Percentiles rank a stretch among this genome's conserved stretches.
Evolutionary conservation across 2,888 invertebrate genomes (phyloP).

Genomic region (Pycnomerus fuliginosus): DNA sequence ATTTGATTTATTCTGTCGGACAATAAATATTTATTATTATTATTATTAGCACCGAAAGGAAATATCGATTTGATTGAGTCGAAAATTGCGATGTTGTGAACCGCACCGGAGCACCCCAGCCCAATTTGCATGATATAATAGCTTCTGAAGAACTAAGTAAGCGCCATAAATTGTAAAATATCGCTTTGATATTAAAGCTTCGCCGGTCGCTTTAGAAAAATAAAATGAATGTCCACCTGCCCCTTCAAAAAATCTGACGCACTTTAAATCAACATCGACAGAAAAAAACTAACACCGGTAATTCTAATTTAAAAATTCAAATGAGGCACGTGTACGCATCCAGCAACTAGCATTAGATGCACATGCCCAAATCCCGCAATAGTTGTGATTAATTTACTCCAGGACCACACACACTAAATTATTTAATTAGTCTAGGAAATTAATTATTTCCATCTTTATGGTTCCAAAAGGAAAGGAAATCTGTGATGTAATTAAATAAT

Average conservation of each 20-base stretch:
- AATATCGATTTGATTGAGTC: too few relatives aligned
- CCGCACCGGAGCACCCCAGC: too few relatives aligned
- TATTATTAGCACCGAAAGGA: too few relatives aligned
- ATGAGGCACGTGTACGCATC: slow-evolving; percentile 30
- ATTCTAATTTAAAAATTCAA: slow-evolving; percentile 36
- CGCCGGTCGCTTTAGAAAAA: slow-evolving; percentile 6
- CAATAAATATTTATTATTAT: too few relatives aligned
- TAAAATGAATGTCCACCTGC: slow-evolving; percentile 27
- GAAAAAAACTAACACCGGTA: slow-evolving; percentile 29
- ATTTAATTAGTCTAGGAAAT: slow-evolving; percentile 18
- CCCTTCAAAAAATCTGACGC: slow-evolving; percentile 29
- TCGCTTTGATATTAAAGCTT: slow-evolving; percentile 3
- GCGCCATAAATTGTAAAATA: slow-evolving; percentile 4
- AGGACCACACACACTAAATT: slow-evolving; percentile 23
- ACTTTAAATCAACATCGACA: slow-evolving; percentile 31
- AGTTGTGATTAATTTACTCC: slow-evolving; percentile 21
- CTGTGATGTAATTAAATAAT: slow-evolving; percentile 12
- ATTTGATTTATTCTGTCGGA: too few relatives aligned
- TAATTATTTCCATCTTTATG: slow-evolving; percentile 8
- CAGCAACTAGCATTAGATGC: slow-evolving; percentile 16
- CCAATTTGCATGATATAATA: too few relatives aligned
- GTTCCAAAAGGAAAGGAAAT: slow-evolving; percentile 1
- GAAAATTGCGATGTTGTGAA: too few relatives aligned
- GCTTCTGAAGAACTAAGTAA: slow-evolving; percentile 8
- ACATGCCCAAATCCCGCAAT: slow-evolving; percentile 10